Base-by-base conservation (phyloP, 2,888 invertebrate genomes). In the Drosophila pegasa region DNA sequence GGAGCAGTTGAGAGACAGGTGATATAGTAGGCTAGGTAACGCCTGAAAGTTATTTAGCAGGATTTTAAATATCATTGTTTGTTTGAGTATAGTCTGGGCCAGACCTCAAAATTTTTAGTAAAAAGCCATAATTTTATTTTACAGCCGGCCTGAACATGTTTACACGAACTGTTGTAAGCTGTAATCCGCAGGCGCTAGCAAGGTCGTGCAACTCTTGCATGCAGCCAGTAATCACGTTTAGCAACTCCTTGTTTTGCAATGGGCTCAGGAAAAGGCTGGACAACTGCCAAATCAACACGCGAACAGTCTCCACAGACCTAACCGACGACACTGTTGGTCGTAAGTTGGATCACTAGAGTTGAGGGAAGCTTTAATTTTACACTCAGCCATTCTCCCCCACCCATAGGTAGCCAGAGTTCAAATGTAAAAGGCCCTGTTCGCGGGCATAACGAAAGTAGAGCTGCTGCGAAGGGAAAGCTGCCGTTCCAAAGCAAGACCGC, bases 121-220 rank as follows among this genome's bases (percentile, higher is more conserved):
- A 38, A 59, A 41, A 62, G 27, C 37, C 18, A 12, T n/a, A 14
- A 20, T 38, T 38, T 14, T 16, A 22, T 29, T 37, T 38, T 55
- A 40, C 7, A 45, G 56, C 48, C 43, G 48, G 64, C 12, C 38
- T 8, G 12, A 71, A 59, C 27, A 81, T 81, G 80, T 74, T 87
- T 51, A 48, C 63, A 35, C 52, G 71, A 20, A 48, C 63, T 33
- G 64, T 80, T 43, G 61, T 76, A 60, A 60, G 56, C 52, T 68
- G 62, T 37, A 76, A 63, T 38, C 62, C 57, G 5, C 61, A 57
- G 25, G 38, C 56, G 6, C 63, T 58, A 45, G 37, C 60, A 1
- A 58, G 66, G 35, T 47, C 64, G 7, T 63, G 47, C 48, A 65
- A 55, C 25, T 58, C 51, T 20, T 72, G 41, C 6, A 35, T 61